These are phyloP conservation scores for Carposina sasakii DNA, from an alignment of 1,140 invertebrate genomes.

Conservation along the genomic window DNA sequence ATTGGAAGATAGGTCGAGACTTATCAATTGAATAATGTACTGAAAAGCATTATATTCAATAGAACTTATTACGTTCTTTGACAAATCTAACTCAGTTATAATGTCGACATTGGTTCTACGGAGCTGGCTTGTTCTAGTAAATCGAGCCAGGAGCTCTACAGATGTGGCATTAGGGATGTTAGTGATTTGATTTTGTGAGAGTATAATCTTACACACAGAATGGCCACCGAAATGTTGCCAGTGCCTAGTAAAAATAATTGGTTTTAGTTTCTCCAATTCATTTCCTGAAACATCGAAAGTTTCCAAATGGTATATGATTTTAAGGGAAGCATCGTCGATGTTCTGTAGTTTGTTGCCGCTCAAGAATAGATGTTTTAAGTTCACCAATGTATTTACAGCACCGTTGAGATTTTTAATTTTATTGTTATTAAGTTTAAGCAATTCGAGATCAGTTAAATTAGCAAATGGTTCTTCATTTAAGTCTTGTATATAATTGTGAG, in stretches of 20 bases:
- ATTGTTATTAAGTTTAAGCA: constrained; percentile 46
- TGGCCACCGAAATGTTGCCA: constrained; percentile 47
- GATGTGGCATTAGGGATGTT: constrained; percentile 36
- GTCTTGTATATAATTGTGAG: constrained; percentile 42
- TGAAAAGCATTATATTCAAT: constrained; percentile 53
- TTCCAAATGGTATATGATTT: constrained; percentile 51
- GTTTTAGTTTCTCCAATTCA: constrained; percentile 35
- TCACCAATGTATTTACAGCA: constrained; percentile 43
- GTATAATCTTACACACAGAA: constrained; percentile 45
- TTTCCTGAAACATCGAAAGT: constrained; percentile 57
- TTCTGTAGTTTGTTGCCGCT: constrained; percentile 44
- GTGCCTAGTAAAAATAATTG: constrained; percentile 45
- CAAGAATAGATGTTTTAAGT: constrained; percentile 49
- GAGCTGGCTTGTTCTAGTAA: constrained; percentile 22
- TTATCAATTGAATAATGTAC: constrained; percentile 32
- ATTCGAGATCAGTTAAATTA: constrained; percentile 45
- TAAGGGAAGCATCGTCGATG: constrained; percentile 43
- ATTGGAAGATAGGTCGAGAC: constrained; percentile 50
- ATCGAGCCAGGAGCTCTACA: constrained; percentile 19
- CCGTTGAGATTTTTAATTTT: constrained; percentile 51
- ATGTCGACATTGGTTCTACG: constrained; percentile 27
- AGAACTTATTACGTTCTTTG: constrained; percentile 40
- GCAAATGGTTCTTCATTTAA: constrained; percentile 46
- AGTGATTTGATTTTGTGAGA: constrained; percentile 47
- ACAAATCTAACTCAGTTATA: constrained; percentile 46